Evolutionary conservation across 1,140 invertebrate genomes (phyloP), one percentile per base, ranked within the genome.

Genomic region (Brachystomella parvula): DNA sequence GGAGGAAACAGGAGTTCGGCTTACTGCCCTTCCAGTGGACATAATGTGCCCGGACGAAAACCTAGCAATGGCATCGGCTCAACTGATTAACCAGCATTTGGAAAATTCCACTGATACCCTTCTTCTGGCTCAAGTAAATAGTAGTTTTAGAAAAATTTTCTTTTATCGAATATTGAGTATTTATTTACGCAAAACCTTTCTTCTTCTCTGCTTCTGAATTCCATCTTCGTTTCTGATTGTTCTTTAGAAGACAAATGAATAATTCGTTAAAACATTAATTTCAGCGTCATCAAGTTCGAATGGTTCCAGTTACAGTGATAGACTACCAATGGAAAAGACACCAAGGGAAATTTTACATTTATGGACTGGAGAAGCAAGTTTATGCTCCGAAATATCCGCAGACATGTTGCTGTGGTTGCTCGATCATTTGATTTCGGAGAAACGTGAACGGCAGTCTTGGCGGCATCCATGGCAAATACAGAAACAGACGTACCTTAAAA

Each of bases 371-470:
- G 67, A 77, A 80, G 62, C 78, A 76, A 67, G 79, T 82, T 2
- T 75, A 79, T 70, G 77, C 80, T 3, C 79, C 81, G 9, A 79
- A 82, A 68, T 83, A 83, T 71, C 83, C 82, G 24, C 80, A 83
- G 69, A 80, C 76, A 31, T 83, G 80, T 74, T 83, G 80, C 68
- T 83, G 82, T 71, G 81, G 82, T 2, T 83, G 82, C 71, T 69
- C 49, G 60, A 75, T 82, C 30, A 33, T 80, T 26, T 70, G 61
- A 65, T n/a, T n/a, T n/a, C n/a, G n/a, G n/a, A n/a, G n/a, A n/a
- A n/a, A n/a, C n/a, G n/a, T n/a, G n/a, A n/a, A n/a, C n/a, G n/a
- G n/a, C n/a, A n/a, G n/a, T n/a, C n/a, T n/a, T n/a, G n/a, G n/a
- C n/a, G n/a, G n/a, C n/a, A n/a, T n/a, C n/a, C n/a, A n/a, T n/a